A percentile compares a stretch with the other conserved stretches of the same genome.
Conservation (phyloP, 2,113 vertebrate species). For the Pelvicachromis taeniatus region DNA sequence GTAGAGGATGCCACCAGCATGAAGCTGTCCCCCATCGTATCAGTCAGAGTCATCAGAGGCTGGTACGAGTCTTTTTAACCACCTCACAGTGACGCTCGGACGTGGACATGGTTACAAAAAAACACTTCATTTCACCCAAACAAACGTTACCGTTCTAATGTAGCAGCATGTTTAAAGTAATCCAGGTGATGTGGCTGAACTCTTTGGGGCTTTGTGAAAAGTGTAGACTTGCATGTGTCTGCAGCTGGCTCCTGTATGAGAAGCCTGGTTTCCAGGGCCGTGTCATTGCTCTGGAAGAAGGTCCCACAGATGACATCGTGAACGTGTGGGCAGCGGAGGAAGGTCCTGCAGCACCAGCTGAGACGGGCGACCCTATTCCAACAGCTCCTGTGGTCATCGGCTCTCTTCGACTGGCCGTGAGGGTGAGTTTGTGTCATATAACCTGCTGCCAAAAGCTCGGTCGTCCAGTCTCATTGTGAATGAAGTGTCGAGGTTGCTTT, state of each 20-base stretch:
- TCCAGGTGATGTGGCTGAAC: not conserved
- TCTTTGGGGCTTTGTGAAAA: not conserved
- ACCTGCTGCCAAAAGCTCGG: not conserved
- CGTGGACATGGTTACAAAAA: not conserved
- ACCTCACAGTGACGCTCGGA: not conserved
- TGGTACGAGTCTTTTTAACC: slow-evolving; percentile 75
- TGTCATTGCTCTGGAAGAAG: slow-evolving; percentile 87
- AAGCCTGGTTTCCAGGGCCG: slow-evolving; percentile 90
- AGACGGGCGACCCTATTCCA: slow-evolving; percentile 49
- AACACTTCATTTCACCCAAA: not conserved
- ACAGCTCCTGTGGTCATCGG: slow-evolving; percentile 82
- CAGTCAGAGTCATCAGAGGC: slow-evolving; percentile 86
- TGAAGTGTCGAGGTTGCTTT: not conserved
- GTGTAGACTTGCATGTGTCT: not conserved
- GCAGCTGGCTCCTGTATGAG: slow-evolving; percentile 94
- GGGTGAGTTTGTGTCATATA: slow-evolving; percentile 74
- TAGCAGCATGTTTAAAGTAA: not conserved
- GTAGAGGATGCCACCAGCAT: slow-evolving; percentile 81
- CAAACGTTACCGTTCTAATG: not conserved
- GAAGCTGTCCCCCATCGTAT: slow-evolving; percentile 81
- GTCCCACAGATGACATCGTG: slow-evolving; percentile 77
- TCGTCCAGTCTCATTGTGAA: not conserved
- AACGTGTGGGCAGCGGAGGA: slow-evolving; percentile 80
- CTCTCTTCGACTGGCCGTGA: slow-evolving; percentile 85
- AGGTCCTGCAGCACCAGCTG: slow-evolving; percentile 53